Evolutionary conservation across 1,140 invertebrate species (phyloP).

Genomic region (Stenopsyche tienmushanensis): DNA sequence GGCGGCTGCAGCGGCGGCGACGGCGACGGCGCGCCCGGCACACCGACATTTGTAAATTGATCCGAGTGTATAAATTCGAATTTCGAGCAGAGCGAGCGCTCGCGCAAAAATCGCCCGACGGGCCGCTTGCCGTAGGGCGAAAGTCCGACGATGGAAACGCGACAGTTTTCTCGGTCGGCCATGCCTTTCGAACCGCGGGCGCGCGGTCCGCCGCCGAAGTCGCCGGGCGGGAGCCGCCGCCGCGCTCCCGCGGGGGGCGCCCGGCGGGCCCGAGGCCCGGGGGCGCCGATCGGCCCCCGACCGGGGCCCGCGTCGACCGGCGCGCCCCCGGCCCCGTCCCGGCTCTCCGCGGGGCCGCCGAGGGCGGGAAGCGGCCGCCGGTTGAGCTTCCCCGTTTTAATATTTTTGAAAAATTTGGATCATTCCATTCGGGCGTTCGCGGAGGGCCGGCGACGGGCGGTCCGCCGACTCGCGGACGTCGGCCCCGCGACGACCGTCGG

Average conservation of each 20-base stretch:
- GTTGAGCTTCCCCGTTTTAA: constrained; percentile 14
- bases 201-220: not conserved
- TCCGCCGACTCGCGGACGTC: too few relatives aligned
- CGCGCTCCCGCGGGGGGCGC: not conserved
- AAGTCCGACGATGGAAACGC: not conserved
- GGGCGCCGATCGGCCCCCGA: not conserved
- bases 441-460: constrained; percentile 5
- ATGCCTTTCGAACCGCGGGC: not conserved
- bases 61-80: constrained; percentile 1
- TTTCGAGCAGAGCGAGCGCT: not conserved
- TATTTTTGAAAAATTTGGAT: constrained; percentile 29
- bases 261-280: not conserved
- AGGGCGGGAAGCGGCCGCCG: not conserved
- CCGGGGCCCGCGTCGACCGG: not conserved
- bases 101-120: not conserved
- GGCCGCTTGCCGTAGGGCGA: not conserved
- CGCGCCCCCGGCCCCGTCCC: too few relatives aligned
- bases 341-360: not conserved
- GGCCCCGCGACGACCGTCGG: too few relatives aligned
- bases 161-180: not conserved
- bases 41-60: not conserved
- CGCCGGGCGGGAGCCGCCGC: too few relatives aligned
- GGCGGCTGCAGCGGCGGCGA: constrained; percentile 3
- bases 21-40: not conserved
- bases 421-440: constrained; percentile 6